These are phyloP conservation scores for Struthidea cinerea DNA, from an alignment of 2,113 vertebrate species.

Conservation along the genomic window DNA sequence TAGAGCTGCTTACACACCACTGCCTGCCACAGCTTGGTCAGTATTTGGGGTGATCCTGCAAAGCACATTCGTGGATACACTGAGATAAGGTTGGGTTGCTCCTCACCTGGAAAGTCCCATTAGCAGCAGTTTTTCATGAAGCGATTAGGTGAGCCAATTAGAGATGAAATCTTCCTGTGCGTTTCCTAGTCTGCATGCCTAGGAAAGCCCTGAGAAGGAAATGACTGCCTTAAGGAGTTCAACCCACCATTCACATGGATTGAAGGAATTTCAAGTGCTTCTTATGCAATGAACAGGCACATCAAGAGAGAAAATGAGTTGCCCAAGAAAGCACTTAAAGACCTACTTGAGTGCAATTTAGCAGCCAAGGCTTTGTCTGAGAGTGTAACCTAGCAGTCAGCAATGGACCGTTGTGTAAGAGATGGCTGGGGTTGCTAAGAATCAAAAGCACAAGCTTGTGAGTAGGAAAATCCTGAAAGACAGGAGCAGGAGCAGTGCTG, in stretches of 20 bases:
- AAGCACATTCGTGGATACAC: background rate
- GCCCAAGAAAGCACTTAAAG: background rate
- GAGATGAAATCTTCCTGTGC: background rate
- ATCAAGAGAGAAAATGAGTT: background rate
- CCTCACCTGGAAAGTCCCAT: background rate
- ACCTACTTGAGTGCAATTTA: background rate
- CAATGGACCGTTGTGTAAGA: background rate
- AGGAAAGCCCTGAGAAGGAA: background rate
- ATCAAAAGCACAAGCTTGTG: background rate
- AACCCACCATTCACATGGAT: background rate
- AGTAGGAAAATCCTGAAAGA: background rate
- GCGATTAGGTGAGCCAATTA: background rate
- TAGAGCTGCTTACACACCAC: background rate
- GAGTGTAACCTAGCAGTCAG: background rate
- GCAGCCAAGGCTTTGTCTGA: background rate
- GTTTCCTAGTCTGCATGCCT: background rate
- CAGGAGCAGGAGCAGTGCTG: background rate
- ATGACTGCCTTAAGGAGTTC: background rate
- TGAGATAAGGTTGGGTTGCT: background rate
- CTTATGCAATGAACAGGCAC: background rate
- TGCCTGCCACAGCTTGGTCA: background rate
- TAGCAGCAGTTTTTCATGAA: background rate
- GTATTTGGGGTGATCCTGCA: background rate
- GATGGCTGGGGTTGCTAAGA: background rate
- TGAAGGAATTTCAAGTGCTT: background rate